Evolutionary conservation across 2,888 invertebrate species (phyloP).

Genomic region (Catocala sponsa): DNA sequence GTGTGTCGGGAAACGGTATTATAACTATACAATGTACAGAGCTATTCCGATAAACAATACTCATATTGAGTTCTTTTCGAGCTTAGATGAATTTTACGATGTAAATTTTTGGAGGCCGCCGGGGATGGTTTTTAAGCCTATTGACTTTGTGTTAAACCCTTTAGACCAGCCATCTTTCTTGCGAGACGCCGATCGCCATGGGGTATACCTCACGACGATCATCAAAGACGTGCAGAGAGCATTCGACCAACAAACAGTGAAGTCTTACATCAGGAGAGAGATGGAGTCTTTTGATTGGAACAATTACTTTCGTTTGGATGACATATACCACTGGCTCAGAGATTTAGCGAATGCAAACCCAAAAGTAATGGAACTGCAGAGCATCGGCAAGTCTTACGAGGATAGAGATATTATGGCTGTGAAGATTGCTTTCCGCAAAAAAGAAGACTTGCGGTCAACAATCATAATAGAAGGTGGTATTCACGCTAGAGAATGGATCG

Average conservation of each 20-base stretch:
- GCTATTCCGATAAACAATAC: conserved; percentile 60
- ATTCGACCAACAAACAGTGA: conserved; percentile 72
- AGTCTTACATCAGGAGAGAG: conserved; percentile 67
- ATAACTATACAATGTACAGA: conserved; percentile 71
- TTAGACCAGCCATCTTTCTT: conserved; percentile 54
- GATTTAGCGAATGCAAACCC: conserved; percentile 78
- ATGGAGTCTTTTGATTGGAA: conserved; percentile 82
- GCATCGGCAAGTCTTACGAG: conserved; percentile 75
- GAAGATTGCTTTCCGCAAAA: conserved; percentile 44
- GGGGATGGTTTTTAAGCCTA: conserved; percentile 57
- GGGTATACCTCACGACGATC: conserved; percentile 65
- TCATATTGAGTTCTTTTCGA: conserved; percentile 65
- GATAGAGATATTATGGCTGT: conserved; percentile 71
- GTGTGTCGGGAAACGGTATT: conserved; percentile 44
- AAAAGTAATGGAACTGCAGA: conserved; percentile 67
- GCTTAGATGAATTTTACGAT: conserved; percentile 54
- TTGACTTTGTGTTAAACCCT: conserved; percentile 73
- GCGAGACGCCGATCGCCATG: conserved; percentile 48
- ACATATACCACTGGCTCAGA: conserved; percentile 88
- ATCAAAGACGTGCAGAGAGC: conserved; percentile 71
- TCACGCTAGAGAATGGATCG: conserved; percentile 93
- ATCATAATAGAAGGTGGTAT: conserved; percentile 89
- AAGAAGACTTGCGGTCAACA: conserved; percentile 24
- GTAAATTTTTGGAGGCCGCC: conserved; percentile 73
- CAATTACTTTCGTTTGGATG: conserved; percentile 86